These are phyloP conservation scores for Malthinus flaveolus DNA, from an alignment of 2,888 invertebrate genomes.

Conservation along the genomic window DNA sequence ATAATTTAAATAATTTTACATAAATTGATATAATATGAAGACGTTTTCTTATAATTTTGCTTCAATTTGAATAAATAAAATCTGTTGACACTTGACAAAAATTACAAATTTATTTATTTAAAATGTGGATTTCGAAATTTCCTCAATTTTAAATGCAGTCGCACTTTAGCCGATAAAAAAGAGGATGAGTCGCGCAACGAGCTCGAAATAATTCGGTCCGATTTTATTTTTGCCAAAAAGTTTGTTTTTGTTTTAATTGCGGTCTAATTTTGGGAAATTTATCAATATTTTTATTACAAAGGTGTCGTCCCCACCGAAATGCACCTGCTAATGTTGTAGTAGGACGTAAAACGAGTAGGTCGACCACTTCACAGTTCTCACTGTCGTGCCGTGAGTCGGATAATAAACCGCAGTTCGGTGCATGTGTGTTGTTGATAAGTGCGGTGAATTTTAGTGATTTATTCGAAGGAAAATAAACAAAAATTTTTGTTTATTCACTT, in stretches of 20 bases:
- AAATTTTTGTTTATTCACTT: constrained; percentile 7
- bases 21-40: no score
- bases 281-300: constrained; percentile 21
- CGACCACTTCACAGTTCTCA: constrained; percentile 30
- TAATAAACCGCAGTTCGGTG: not conserved
- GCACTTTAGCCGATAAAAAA: no score
- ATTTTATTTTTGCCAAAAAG: not conserved
- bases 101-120: no score
- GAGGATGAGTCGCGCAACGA: no score
- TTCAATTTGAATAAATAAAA: no score
- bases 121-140: no score
- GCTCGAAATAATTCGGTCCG: not conserved
- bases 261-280: not conserved
- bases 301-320: constrained; percentile 33
- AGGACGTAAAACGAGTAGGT: constrained; percentile 34
- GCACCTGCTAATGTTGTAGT: constrained; percentile 33
- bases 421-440: constrained; percentile 1
- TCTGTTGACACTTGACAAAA: no score
- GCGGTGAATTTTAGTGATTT: constrained; percentile 1
- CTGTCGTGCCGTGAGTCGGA: constrained; percentile 28
- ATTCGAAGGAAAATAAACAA: not conserved
- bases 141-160: no score
- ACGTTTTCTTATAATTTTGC: no score
- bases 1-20: no score
- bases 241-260: not conserved